phyloP scores from a whole-genome alignment of 2,113 vertebrate species.

The Indri indri region DNA sequence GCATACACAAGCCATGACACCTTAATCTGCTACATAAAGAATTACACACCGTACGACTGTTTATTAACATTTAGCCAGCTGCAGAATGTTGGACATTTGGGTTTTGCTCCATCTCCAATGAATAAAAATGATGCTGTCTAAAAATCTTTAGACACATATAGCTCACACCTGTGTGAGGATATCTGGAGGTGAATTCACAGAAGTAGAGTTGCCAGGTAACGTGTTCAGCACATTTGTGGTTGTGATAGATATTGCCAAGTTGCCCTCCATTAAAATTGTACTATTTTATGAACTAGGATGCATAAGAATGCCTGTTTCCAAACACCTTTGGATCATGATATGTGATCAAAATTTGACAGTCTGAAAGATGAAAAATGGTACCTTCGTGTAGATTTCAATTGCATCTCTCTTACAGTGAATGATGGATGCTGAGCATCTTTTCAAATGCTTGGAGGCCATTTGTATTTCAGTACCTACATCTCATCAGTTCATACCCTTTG shows the following conservation, averaged over 20 bases:
- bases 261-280: background rate
- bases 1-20: background rate
- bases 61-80: background rate
- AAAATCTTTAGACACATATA: rapidly evolving
- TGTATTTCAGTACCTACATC: background rate
- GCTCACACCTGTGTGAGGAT: background rate
- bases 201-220: background rate
- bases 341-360: background rate
- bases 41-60: background rate
- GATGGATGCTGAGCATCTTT: rapidly evolving
- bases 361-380: too few relatives aligned
- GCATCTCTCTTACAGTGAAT: background rate
- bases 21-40: background rate
- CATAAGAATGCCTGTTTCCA: background rate
- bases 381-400: background rate
- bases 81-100: background rate
- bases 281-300: background rate
- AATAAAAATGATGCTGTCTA: background rate
- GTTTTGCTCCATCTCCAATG: background rate
- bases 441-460: too few relatives aligned
- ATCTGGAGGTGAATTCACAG: background rate
- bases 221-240: background rate
- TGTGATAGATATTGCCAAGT: background rate
- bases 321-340: background rate
- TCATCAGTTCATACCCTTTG: rapidly evolving